Evolutionary conservation across 2,888 invertebrate species (phyloP).

Genomic region (Caenorhabditis sp.): DNA sequence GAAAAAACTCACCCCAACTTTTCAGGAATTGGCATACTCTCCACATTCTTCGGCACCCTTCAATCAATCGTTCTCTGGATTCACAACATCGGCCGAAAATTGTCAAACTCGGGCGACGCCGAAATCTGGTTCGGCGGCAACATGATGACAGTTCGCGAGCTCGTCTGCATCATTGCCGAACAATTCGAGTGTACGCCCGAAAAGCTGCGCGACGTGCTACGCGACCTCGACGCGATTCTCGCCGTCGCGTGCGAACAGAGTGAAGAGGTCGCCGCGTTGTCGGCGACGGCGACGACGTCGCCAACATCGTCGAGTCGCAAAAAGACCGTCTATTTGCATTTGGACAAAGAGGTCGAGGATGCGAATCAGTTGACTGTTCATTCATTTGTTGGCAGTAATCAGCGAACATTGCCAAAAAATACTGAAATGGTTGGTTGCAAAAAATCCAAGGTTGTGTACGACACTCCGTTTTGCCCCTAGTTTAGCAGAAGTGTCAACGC

Average conservation of each 20-base stretch:
- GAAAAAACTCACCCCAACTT: too few species aligned
- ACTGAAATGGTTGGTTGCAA: slow-evolving; percentile 14
- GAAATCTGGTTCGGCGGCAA: slow-evolving; percentile 62
- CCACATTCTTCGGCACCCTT: slow-evolving; percentile 52
- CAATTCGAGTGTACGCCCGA: slow-evolving; percentile 52
- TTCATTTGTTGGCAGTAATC: slow-evolving; percentile 29
- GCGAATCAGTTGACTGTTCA: slow-evolving; percentile 30
- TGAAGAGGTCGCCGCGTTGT: too few species aligned
- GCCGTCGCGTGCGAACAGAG: slow-evolving; percentile 42
- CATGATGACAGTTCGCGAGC: slow-evolving; percentile 54
- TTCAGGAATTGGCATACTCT: slow-evolving; percentile 55
- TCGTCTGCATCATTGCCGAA: slow-evolving; percentile 52
- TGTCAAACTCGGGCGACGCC: slow-evolving; percentile 50
- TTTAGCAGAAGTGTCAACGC: too few species aligned
- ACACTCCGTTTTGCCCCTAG: too few species aligned
- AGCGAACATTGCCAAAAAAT: slow-evolving; percentile 29
- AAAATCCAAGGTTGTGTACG: too few species aligned
- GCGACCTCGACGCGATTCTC: slow-evolving; percentile 54
- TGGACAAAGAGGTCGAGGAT: slow-evolving; percentile 10
- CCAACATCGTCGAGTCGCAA: slow-evolving; percentile 6
- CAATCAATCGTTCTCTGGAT: slow-evolving; percentile 52
- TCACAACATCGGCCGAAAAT: slow-evolving; percentile 45
- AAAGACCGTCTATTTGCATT: slow-evolving; percentile 17
- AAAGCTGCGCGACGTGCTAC: slow-evolving; percentile 46
- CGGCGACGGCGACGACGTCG: too few species aligned